These are phyloP conservation scores for Esperia sulphurella DNA, from an alignment of 2,888 invertebrate species.

Conservation along the genomic window DNA sequence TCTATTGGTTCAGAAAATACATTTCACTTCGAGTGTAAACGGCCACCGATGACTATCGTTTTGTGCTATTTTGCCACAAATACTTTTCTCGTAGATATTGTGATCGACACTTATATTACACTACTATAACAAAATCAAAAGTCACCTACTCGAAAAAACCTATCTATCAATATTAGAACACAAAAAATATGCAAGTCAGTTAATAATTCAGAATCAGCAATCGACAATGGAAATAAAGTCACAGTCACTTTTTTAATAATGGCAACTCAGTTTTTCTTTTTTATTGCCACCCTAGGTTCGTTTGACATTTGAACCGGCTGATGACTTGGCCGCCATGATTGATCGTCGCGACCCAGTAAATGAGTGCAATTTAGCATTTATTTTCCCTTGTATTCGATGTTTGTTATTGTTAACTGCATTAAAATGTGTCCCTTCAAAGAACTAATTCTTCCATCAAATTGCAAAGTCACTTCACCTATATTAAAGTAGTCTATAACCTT, in stretches of 20 bases:
- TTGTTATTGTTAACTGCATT: constrained; percentile 58
- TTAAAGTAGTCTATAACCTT: not conserved
- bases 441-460: not conserved
- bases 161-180: constrained; percentile 79
- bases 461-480: not conserved
- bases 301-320: constrained; percentile 79
- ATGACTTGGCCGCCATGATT: constrained; percentile 75
- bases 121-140: constrained; percentile 58
- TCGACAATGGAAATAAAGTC: constrained; percentile 79
- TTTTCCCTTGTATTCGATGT: constrained; percentile 63
- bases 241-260: constrained; percentile 80
- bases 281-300: constrained; percentile 76
- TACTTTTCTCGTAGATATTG: constrained; percentile 55
- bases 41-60: constrained; percentile 59
- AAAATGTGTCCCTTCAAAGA: constrained; percentile 27
- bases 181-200: constrained; percentile 80
- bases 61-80: constrained; percentile 63
- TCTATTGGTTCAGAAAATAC: constrained; percentile 39
- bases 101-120: constrained; percentile 50
- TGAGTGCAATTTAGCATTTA: constrained; percentile 77
- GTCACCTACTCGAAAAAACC: constrained; percentile 69
- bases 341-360: constrained; percentile 74
- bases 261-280: constrained; percentile 70
- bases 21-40: constrained; percentile 59
- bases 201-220: constrained; percentile 78